Percentiles rank a stretch among this genome's conserved stretches.
Conservation (phyloP, 2,113 vertebrate genomes). For the Epinephelus fuscoguttatus region DNA sequence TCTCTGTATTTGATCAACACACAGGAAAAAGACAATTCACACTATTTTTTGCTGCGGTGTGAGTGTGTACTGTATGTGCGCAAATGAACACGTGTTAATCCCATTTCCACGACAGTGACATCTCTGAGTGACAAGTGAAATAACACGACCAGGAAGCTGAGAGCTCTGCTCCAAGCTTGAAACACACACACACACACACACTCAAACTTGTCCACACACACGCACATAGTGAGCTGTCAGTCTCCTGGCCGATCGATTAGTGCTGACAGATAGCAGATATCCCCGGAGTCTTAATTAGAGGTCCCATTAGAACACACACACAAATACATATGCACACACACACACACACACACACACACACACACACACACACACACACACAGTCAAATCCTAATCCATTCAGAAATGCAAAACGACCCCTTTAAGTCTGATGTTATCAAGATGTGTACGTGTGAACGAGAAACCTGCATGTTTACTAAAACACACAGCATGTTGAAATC, state of each 20-base stretch:
- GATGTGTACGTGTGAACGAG: neutral
- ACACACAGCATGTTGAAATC: neutral
- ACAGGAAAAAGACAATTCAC: constrained; percentile 34
- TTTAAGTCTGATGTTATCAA: constrained; percentile 1
- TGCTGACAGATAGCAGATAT: constrained; percentile 82
- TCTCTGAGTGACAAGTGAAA: constrained; percentile 54
- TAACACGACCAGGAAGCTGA: constrained; percentile 44
- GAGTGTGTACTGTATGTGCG: neutral
- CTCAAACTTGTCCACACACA: constrained; percentile 27
- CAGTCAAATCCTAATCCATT: constrained; percentile 19
- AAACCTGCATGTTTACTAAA: constrained; percentile 2
- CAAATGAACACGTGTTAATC: constrained; percentile 2
- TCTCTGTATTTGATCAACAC: constrained; percentile 21
- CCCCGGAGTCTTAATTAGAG: constrained; percentile 84
- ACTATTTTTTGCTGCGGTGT: neutral
- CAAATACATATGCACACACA: constrained; percentile 29
- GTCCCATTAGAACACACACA: constrained; percentile 73
- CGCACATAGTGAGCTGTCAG: constrained; percentile 70
- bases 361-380: constrained; percentile 29
- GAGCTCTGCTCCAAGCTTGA: constrained; percentile 21
- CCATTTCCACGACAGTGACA: constrained; percentile 18
- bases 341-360: constrained; percentile 46
- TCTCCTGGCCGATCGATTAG: constrained; percentile 75
- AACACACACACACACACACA: constrained; percentile 14
- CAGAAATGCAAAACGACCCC: constrained; percentile 23